A percentile compares a stretch with the other conserved stretches of the same genome.
Conservation (phyloP, 2,797 vertebrate genomes). For the Spatula versicolor region DNA sequence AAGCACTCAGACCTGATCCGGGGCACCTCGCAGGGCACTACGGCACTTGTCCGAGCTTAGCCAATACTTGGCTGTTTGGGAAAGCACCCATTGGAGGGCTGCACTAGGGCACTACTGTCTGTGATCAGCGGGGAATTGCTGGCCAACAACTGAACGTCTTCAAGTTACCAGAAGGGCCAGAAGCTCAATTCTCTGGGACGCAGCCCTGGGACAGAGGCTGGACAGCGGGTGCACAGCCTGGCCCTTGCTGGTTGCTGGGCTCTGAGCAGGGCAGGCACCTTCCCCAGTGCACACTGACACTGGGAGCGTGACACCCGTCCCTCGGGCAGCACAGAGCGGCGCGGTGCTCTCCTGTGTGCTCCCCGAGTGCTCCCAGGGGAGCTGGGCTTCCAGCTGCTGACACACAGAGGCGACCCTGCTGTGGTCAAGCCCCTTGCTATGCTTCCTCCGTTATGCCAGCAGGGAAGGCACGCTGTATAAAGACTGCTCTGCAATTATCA, state of each 20-base stretch:
- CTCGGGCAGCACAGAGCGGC: rapidly evolving
- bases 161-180: neutral
- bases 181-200: neutral
- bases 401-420: neutral
- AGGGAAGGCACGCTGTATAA: neutral
- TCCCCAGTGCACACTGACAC: too few relatives aligned
- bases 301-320: rapidly evolving
- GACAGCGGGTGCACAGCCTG: too few relatives aligned
- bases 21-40: too few relatives aligned
- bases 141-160: rapidly evolving
- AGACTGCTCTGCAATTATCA: slow-evolving; percentile 55
- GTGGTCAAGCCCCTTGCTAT: neutral
- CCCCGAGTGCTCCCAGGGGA: rapidly evolving
- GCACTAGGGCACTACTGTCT: rapidly evolving
- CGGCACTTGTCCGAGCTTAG: neutral
- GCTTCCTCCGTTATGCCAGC: neutral
- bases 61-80: neutral
- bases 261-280: neutral
- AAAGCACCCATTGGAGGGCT: neutral
- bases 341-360: neutral
- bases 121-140: neutral
- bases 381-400: rapidly evolving
- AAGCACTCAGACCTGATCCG: too few relatives aligned
- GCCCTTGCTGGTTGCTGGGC: rapidly evolving
- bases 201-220: neutral